phyloP scores from a whole-genome alignment of 2,888 invertebrate genomes.

The Sipha maydis region DNA sequence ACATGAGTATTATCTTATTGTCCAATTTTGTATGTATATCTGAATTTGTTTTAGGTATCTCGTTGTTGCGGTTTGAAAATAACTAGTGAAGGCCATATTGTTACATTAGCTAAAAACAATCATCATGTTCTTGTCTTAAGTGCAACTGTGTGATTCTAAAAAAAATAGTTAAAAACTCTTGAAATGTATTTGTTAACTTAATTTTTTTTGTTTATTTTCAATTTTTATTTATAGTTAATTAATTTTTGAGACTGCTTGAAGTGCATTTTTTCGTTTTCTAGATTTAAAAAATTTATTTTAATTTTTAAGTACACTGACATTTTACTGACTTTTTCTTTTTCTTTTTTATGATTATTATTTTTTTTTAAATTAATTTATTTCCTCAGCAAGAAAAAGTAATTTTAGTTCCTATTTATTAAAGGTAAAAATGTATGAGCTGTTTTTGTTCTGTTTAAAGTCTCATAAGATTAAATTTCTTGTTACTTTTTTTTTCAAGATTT shows the following conservation, averaged over 20 bases:
- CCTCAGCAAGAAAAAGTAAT: constrained; percentile 61
- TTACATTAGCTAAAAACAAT: constrained; percentile 97
- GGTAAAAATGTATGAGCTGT: constrained; percentile 51
- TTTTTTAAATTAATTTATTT: constrained; percentile 54
- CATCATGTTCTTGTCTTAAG: constrained; percentile 97
- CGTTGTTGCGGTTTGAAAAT: constrained; percentile 98
- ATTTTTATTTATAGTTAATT: constrained; percentile 60
- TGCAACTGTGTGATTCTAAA: constrained; percentile 69
- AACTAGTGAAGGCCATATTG: constrained; percentile 95
- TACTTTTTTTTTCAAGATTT: constrained; percentile 31
- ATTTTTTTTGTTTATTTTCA: constrained; percentile 58
- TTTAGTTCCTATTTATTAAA: constrained; percentile 62
- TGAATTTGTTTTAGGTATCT: constrained; percentile 79
- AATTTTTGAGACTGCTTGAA: constrained; percentile 61
- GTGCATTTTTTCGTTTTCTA: constrained; percentile 61
- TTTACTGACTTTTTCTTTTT: constrained; percentile 57
- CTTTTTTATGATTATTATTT: constrained; percentile 39
- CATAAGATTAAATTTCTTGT: constrained; percentile 48
- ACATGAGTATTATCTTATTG: no score
- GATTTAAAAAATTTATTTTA: constrained; percentile 57
- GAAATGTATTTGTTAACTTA: constrained; percentile 68
- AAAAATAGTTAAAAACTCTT: constrained; percentile 75
- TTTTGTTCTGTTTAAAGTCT: constrained; percentile 52
- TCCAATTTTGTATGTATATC: background rate
- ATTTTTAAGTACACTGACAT: constrained; percentile 56